Base-by-base conservation (phyloP, 2,888 invertebrate genomes). In the Agrochola litura region DNA sequence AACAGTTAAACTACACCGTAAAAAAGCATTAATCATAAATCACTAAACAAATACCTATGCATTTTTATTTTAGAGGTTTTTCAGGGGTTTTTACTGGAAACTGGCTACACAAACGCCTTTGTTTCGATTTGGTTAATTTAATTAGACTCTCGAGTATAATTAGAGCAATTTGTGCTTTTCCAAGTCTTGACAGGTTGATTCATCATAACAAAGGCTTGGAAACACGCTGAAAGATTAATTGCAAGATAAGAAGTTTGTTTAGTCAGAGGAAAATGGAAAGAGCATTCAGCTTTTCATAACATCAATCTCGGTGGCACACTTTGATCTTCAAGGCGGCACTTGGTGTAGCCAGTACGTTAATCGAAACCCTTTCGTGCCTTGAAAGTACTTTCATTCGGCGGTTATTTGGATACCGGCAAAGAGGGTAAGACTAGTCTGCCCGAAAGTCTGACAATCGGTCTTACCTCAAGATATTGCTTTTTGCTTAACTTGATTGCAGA, bases 1-100 rank as follows among this genome's bases (percentile, higher is more conserved):
- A 67, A 30, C 30, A 67, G 49, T 52, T 67, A 37, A 74, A 63
- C 19, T 56, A 58, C 41, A 52, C 46, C 46, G 49, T 85, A 66
- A 85, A 82, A 83, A 77, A 74, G 16, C n/a, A 43, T 66, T 66
- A 70, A 56, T 70, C 72, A 77, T 77, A 77, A 85, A 85, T 81
- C 82, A 72, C 14, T 68, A 12, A 43, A 37, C 16, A 12, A 65
- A 70, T 66, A 66, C 6, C 14, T 37, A 41, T 58, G 63, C 52
- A 58, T 19, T 75, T 58, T 41, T 16, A 41, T 16, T 46, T 30
- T 30, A 19, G 6, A 30, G 4, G 5, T 12, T 60, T 72, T 76
- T 71, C 10, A 43, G 14, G 54, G 8, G 10, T 54, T 61, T 73
- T 54, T 30, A 14, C 10, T 12, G 49, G 12, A 25, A 60, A 54